Conservation (phyloP, 30 jellyfish, hydroid and myxozoan species). For the Aurelia aurita region DNA sequence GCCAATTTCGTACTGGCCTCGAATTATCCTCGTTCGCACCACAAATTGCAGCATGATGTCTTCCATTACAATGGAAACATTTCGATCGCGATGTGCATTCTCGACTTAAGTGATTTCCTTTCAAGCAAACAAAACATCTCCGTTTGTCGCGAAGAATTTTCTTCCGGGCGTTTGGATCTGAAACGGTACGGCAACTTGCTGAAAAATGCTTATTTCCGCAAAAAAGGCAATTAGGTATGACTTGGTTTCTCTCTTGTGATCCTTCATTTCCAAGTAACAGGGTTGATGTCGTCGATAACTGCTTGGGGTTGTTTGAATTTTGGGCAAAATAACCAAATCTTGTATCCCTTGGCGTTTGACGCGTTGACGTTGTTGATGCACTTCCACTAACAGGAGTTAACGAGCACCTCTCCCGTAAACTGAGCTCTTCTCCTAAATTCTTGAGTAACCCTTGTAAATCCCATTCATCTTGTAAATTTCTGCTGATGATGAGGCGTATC, state of each 20-base stretch:
- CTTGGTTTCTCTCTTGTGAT: background rate
- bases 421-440: too few species aligned
- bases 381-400: background rate
- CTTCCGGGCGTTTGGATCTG: slow-evolving; percentile 12
- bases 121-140: background rate
- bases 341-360: too few species aligned
- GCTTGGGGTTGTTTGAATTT: too few species aligned
- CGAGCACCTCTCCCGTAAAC: too few species aligned
- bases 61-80: background rate
- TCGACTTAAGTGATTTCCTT: background rate
- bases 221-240: background rate
- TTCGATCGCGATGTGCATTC: background rate
- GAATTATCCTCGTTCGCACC: too few species aligned
- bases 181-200: background rate
- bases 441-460: background rate
- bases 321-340: too few species aligned
- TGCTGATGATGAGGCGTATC: background rate
- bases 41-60: too few species aligned
- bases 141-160: background rate
- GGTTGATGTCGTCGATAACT: too few species aligned
- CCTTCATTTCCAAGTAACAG: background rate
- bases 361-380: background rate
- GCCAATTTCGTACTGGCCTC: background rate
- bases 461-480: background rate
- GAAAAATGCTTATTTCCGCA: background rate